Evolutionary conservation across 1,140 invertebrate genomes (phyloP), one percentile per base, ranked within the genome.

Genomic region (Drosophila quadrilineata): DNA sequence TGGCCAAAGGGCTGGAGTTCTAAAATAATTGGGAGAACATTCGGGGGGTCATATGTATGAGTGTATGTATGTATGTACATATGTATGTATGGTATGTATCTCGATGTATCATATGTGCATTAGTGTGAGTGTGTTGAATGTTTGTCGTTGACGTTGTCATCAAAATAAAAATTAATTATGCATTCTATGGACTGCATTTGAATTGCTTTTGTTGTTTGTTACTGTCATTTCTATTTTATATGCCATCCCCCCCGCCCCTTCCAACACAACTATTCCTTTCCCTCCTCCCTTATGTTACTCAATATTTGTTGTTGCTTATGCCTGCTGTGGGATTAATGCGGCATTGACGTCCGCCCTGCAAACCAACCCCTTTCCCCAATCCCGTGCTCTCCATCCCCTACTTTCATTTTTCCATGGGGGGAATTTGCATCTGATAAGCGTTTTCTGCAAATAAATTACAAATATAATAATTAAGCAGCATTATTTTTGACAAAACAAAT

Each of bases 161-260:
- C 86, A 88, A 88, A 88, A 88, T 88, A 88, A 88, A 88, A 88
- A 88, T 88, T 88, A 88, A 88, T 88, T 88, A 88, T 88, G 87
- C 86, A 88, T 88, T 88, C 80, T 86, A 88, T 88, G 77, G 75
- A 66, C 73, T 60, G 77, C 79, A 84, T 84, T 86, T 86, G 80
- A 79, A 79, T 85, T 79, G 80, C 75, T 86, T 84, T 82, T 82
- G 76, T 82, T 82, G 67, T 82, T 75, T 80, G 66, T 80, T 75
- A 75, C 71, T 80, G 75, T 75, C 75, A 80, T 75, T 80, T 69
- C 71, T 63, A 71, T 75, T 77, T 77, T 63, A 53, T 70, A 31
- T n/a, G n/a, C n/a, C n/a, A n/a, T n/a, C n/a, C n/a, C n/a, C n/a
- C n/a, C n/a, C n/a, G n/a, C n/a, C n/a, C n/a, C n/a, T n/a, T n/a